Percentiles rank a stretch among this genome's conserved stretches.
phyloP scores from a whole-genome alignment of 2,888 invertebrate genomes.

The Fragum sueziense region DNA sequence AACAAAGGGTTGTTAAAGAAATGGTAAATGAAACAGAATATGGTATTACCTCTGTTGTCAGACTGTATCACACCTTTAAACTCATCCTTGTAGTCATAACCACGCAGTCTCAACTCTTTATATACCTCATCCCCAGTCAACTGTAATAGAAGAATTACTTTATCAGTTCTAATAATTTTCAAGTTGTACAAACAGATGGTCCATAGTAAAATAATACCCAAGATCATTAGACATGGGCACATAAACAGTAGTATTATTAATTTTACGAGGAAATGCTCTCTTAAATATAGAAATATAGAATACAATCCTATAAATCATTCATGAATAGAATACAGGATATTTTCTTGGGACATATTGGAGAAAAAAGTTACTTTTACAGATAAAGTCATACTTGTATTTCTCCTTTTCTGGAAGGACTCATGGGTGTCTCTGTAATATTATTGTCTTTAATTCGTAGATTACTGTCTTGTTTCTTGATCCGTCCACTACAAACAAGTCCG shows the following conservation, averaged over 20 bases:
- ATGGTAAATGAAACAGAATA: too few species aligned
- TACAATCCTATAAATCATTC: too few species aligned
- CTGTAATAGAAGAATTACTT: conserved; percentile 24
- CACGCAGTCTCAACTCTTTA: conserved; percentile 80
- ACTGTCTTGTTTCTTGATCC: conserved; percentile 84
- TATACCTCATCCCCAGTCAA: conserved; percentile 79
- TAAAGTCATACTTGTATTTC: conserved; percentile 18
- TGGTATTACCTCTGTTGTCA: conserved; percentile 83
- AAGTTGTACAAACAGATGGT: too few species aligned
- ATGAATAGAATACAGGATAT: too few species aligned
- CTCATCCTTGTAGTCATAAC: conserved; percentile 80
- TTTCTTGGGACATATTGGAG: not conserved
- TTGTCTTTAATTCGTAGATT: conserved; percentile 20
- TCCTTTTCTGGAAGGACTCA: conserved; percentile 39
- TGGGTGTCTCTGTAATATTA: conserved; percentile 35
- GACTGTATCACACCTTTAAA: conserved; percentile 88
- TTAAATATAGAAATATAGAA: too few species aligned
- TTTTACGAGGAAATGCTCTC: too few species aligned
- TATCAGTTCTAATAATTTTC: too few species aligned
- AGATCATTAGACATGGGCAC: too few species aligned
- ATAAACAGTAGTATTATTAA: too few species aligned
- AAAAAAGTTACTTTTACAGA: not conserved
- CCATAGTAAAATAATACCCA: too few species aligned
- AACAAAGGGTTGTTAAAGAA: too few species aligned
- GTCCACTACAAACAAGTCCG: conserved; percentile 91